Percentiles rank a stretch among this genome's conserved stretches.
Conservation (phyloP, 2,888 invertebrate species). For the Cerceris ruficornis region DNA sequence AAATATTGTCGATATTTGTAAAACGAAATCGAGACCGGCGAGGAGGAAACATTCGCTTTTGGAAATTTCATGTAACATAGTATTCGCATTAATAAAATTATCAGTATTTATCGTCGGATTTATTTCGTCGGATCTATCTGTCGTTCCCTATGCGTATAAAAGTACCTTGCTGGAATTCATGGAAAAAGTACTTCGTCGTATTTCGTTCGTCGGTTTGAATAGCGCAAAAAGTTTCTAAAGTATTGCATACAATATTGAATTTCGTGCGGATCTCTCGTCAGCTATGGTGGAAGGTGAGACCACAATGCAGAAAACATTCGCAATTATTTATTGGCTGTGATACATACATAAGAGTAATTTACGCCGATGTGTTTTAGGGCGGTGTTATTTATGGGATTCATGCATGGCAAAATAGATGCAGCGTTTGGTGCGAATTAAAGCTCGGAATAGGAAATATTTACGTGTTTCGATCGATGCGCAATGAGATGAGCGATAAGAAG, state of each 20-base stretch:
- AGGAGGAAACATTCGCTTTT: slow-evolving; percentile 36
- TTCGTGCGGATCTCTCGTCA: slow-evolving; percentile 32
- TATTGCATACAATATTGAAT: background rate
- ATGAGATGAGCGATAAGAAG: background rate
- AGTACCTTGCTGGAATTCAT: background rate
- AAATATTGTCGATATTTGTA: slow-evolving; percentile 16
- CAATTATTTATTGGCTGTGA: slow-evolving; percentile 66
- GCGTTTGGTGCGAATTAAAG: background rate
- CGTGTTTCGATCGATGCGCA: background rate
- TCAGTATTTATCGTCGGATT: slow-evolving; percentile 72
- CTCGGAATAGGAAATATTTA: slow-evolving; percentile 11
- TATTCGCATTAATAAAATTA: slow-evolving; percentile 76
- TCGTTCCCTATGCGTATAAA: background rate
- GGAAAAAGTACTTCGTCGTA: no score
- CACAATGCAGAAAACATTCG: slow-evolving; percentile 65
- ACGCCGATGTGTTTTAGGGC: slow-evolving; percentile 34
- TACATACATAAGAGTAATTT: slow-evolving; percentile 57
- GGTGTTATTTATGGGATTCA: slow-evolving; percentile 37
- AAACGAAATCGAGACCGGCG: slow-evolving; percentile 21
- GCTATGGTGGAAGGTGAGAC: slow-evolving; percentile 45
- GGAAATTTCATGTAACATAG: slow-evolving; percentile 68
- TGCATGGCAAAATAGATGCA: slow-evolving; percentile 36
- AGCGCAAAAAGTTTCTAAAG: background rate
- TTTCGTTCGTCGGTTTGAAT: background rate
- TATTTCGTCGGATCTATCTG: background rate